Evolutionary conservation across 2,888 invertebrate genomes (phyloP).

Genomic region (Acrobasis consociella): DNA sequence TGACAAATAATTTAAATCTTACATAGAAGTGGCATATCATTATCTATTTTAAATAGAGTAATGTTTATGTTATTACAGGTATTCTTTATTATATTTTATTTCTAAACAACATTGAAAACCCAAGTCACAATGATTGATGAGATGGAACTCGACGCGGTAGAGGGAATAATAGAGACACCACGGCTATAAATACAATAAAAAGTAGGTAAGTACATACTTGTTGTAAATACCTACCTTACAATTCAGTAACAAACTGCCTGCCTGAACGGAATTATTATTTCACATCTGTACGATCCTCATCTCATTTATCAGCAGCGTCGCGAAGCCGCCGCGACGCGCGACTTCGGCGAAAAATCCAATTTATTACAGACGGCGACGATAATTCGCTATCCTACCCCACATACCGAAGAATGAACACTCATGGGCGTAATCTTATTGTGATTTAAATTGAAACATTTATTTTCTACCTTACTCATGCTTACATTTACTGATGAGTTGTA

Average conservation of each 20-base stretch:
- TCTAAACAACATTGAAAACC: no score
- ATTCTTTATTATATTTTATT: no score
- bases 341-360: conserved; percentile 45
- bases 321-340: conserved; percentile 29
- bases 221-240: not conserved
- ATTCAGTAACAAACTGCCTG: not conserved
- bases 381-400: conserved; percentile 40
- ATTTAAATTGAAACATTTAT: conserved; percentile 35
- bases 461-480: conserved; percentile 2
- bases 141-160: not conserved
- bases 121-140: not conserved
- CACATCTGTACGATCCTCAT: not conserved
- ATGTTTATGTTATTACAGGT: no score
- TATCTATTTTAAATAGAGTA: no score
- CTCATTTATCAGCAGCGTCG: conserved; percentile 11
- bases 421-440: conserved; percentile 37
- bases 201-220: no score
- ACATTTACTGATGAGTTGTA: not conserved
- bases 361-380: conserved; percentile 43
- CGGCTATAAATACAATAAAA: no score
- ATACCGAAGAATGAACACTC: conserved; percentile 40
- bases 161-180: no score
- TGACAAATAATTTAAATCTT: no score
- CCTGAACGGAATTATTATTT: not conserved
- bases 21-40: no score